Base-by-base conservation (phyloP, 92 coral and sea anemone genomes). In the Porites cylindrica region DNA sequence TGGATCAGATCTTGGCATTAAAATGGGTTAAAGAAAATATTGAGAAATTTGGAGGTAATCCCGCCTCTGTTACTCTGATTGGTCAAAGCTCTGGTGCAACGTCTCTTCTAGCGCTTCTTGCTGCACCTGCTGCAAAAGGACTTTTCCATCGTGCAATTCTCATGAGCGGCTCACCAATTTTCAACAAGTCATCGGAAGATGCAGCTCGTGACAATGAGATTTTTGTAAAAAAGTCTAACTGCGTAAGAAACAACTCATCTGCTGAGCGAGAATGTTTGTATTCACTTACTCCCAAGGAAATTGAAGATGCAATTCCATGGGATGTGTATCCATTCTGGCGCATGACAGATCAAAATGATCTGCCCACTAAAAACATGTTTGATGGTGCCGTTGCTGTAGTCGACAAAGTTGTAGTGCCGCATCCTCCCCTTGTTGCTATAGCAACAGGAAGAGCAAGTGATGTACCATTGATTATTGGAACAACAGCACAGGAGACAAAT, bases 31-130 rank as follows among this genome's bases (percentile, higher is more conserved):
- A 82, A 14, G 81, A 63, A 18, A 94, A 94, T 59, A 89, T 94
- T 20, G 91, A 20, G 61, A 89, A 89, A 74, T 94, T 94, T 84
- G 94, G 94, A 24, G 96, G 96, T 24, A 91, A 94, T 20, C 90
- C 91, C 7, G 66, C 29, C 61, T 85, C 85, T 51, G 96, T 91
- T 47, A 94, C 94, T 17, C 26, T 94, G 51, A 56, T 91, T 50
- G 96, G 96, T 13, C 96, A 94, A 68, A 92, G 96, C 52, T 94
- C 96, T 10, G 96, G 96, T 13, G 96, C 88, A 38, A 94, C 96
- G 8, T 94, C 96, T 13, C 91, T 82, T 7, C 76, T 94, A 32
- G 96, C 94, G 58, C 54, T 93, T 53, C 82, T 91, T 77, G 77
- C 93, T 50, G 88, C 93, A 12, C 94, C 96, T 18, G 29, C 38